Percentiles rank a stretch among this genome's conserved stretches.
Evolutionary conservation across 2,113 vertebrate species (phyloP).

Genomic region (Perognathus longimembris): DNA sequence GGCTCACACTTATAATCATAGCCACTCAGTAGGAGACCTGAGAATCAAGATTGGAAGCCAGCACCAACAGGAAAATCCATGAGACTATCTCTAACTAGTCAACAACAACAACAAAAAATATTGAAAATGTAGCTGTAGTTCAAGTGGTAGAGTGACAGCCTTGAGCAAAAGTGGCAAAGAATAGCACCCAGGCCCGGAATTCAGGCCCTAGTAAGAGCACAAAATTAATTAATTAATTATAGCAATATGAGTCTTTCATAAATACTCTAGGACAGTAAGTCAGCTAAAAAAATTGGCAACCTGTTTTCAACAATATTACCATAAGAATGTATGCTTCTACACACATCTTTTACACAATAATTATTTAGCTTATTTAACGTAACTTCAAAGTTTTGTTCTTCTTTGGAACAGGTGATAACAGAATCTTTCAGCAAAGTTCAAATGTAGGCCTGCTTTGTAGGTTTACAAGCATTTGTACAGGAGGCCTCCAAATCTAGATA

Average conservation of each 20-base stretch:
- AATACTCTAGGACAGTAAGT: conserved; percentile 92
- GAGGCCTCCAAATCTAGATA: conserved; percentile 83
- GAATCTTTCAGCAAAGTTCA: conserved; percentile 93
- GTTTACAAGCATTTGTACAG: conserved; percentile 90
- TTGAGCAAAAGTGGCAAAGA: too few relatives aligned
- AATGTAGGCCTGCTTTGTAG: conserved; percentile 92
- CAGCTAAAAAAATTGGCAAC: conserved; percentile 89
- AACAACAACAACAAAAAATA: too few relatives aligned
- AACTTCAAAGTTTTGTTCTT: conserved; percentile 91
- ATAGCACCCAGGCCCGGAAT: too few relatives aligned
- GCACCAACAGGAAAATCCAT: too few relatives aligned
- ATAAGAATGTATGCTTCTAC: conserved; percentile 93
- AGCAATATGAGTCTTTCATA: conserved; percentile 82
- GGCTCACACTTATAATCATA: too few relatives aligned
- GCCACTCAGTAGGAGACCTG: too few relatives aligned
- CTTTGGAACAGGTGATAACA: conserved; percentile 91
- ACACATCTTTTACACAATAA: conserved; percentile 90
- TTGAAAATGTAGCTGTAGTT: too few relatives aligned
- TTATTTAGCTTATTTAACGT: conserved; percentile 93
- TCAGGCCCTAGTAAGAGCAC: too few relatives aligned
- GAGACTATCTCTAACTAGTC: too few relatives aligned
- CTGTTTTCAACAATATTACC: conserved; percentile 91
- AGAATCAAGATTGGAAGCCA: too few relatives aligned
- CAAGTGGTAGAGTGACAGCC: too few relatives aligned
- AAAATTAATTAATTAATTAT: too few relatives aligned